Percentiles rank a stretch among this genome's conserved stretches.
Evolutionary conservation across 2,888 invertebrate genomes (phyloP).

Genomic region (Metallyticus violacea): DNA sequence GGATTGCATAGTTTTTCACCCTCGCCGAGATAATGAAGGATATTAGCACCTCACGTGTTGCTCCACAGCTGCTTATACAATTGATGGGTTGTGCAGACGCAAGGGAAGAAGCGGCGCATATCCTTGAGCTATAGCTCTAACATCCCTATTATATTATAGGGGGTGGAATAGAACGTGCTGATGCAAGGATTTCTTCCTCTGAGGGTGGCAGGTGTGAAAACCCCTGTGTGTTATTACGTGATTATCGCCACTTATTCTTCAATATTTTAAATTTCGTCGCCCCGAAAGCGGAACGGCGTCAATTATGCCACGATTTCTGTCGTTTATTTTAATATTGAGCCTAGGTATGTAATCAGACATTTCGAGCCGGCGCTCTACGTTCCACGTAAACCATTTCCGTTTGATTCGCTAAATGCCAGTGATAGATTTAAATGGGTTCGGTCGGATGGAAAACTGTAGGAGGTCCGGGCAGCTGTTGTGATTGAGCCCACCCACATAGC

Average conservation of each 20-base stretch:
- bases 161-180: neutral
- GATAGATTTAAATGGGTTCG: conserved; percentile 9
- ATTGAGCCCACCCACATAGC: conserved; percentile 1
- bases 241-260: conserved; percentile 8
- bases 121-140: neutral
- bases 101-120: neutral
- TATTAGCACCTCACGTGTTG: neutral
- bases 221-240: conserved; percentile 9
- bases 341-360: neutral
- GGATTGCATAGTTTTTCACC: neutral
- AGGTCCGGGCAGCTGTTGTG: neutral
- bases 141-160: neutral
- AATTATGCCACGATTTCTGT: conserved; percentile 15
- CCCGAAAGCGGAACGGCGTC: neutral
- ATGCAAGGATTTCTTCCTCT: neutral
- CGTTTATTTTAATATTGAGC: neutral
- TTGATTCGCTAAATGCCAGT: neutral
- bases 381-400: neutral
- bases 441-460: neutral
- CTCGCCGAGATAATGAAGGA: neutral
- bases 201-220: conserved; percentile 16
- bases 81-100: neutral
- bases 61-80: neutral
- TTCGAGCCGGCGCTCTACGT: neutral
- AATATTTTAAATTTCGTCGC: neutral